phyloP scores from a whole-genome alignment of 2,888 invertebrate species.

The Siphlonurus alternatus region DNA sequence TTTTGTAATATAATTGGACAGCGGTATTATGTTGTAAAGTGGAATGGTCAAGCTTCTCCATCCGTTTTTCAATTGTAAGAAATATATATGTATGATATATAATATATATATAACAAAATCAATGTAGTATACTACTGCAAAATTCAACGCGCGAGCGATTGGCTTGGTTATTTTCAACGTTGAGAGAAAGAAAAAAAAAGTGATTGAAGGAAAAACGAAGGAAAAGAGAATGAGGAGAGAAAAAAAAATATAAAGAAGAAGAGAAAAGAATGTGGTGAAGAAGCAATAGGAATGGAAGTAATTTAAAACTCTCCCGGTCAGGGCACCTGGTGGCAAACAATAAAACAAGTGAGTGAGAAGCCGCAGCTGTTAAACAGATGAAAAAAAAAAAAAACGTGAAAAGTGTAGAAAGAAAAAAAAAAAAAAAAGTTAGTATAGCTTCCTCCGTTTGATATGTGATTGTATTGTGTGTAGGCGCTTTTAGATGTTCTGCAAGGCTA shows the following conservation, averaged over 20 bases:
- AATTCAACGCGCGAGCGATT: too few relatives aligned
- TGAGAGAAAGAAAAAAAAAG: too few relatives aligned
- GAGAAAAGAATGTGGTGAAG: background rate
- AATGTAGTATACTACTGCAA: too few relatives aligned
- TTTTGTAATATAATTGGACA: too few relatives aligned
- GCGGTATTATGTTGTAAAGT: too few relatives aligned
- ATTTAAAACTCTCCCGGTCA: background rate
- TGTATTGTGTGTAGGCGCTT: background rate
- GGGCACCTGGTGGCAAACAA: background rate
- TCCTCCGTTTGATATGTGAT: background rate
- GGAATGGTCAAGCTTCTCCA: too few relatives aligned
- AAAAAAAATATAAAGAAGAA: background rate
- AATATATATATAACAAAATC: too few relatives aligned
- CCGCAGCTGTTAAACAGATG: background rate
- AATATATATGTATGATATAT: too few relatives aligned
- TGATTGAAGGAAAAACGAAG: background rate
- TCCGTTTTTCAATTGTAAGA: background rate
- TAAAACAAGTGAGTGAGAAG: background rate
- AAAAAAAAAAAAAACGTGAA: background rate
- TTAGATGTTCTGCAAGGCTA: background rate
- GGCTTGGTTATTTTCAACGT: too few relatives aligned
- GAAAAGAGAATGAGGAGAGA: background rate
- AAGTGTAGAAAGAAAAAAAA: background rate
- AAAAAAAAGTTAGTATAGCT: too few relatives aligned
- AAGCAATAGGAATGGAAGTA: background rate